Percentiles rank a stretch among this genome's conserved stretches.
These are phyloP conservation scores for Lepetodrilus schrolli DNA, from an alignment of 2,888 invertebrate genomes.

Conservation along the genomic window DNA sequence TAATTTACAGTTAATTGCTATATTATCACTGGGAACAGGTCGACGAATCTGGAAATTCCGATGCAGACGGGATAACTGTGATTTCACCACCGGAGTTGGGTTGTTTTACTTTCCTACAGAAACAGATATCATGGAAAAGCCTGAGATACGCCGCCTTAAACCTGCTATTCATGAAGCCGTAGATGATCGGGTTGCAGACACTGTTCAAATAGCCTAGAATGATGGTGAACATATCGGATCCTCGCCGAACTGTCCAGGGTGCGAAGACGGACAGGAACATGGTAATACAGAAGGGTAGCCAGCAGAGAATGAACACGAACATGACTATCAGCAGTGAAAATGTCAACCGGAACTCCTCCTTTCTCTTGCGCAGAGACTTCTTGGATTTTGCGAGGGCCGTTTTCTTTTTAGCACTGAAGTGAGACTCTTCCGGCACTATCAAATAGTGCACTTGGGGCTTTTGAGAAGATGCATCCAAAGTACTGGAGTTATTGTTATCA, in stretches of 20 bases:
- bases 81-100: neutral
- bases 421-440: neutral
- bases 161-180: conserved; percentile 66
- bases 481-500: neutral
- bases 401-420: neutral
- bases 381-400: neutral
- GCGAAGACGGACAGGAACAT: conserved; percentile 63
- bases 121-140: conserved; percentile 37
- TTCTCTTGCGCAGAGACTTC: conserved; percentile 31
- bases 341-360: conserved; percentile 60
- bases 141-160: conserved; percentile 57
- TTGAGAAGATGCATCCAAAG: neutral
- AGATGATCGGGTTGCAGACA: conserved; percentile 67
- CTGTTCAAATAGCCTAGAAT: conserved; percentile 69
- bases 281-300: conserved; percentile 69
- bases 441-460: neutral
- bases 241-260: conserved; percentile 27
- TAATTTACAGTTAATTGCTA: too few species aligned
- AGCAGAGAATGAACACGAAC: conserved; percentile 63
- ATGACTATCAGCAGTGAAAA: conserved; percentile 61
- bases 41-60: neutral
- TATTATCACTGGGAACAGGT: neutral
- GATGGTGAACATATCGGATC: conserved; percentile 62
- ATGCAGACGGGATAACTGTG: neutral
- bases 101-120: neutral